Conservation (phyloP, 2,888 invertebrate genomes). For the Cheilosia soror region DNA sequence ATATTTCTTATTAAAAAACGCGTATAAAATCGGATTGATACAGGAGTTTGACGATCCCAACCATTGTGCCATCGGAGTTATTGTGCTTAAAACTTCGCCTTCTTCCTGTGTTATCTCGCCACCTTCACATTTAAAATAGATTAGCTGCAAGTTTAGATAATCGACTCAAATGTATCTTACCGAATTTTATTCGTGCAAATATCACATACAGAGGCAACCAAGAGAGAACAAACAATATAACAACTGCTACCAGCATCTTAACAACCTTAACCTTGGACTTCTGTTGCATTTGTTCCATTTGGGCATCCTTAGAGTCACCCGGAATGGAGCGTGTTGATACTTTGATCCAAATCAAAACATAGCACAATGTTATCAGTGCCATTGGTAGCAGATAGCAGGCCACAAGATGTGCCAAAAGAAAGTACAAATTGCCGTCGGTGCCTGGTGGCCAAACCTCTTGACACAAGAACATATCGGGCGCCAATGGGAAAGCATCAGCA, state of each 20-base stretch:
- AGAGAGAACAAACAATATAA: slow-evolving; percentile 95
- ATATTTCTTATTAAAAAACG: slow-evolving; percentile 97
- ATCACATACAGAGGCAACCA: slow-evolving; percentile 97
- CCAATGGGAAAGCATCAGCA: slow-evolving; percentile 85
- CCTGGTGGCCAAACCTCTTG: slow-evolving; percentile 94
- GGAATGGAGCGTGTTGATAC: slow-evolving; percentile 95
- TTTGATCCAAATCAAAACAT: slow-evolving; percentile 95
- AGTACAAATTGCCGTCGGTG: slow-evolving; percentile 92
- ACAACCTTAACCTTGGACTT: slow-evolving; percentile 97
- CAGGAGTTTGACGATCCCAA: slow-evolving; percentile 97
- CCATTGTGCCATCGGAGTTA: slow-evolving; percentile 96
- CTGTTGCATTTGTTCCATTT: slow-evolving; percentile 96
- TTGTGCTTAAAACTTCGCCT: slow-evolving; percentile 91
- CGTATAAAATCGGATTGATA: slow-evolving; percentile 97
- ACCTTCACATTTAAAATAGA: slow-evolving; percentile 72
- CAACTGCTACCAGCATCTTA: slow-evolving; percentile 96
- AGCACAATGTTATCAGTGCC: slow-evolving; percentile 95
- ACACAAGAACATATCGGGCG: slow-evolving; percentile 90
- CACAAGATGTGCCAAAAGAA: slow-evolving; percentile 93
- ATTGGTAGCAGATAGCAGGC: slow-evolving; percentile 96
- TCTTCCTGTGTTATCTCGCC: slow-evolving; percentile 88
- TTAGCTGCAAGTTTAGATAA: slow-evolving; percentile 28
- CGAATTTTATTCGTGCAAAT: slow-evolving; percentile 93
- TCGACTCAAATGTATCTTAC: slow-evolving; percentile 83
- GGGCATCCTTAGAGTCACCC: slow-evolving; percentile 94